phyloP scores from a whole-genome alignment of 2,888 invertebrate genomes.

The Tachina grossa region DNA sequence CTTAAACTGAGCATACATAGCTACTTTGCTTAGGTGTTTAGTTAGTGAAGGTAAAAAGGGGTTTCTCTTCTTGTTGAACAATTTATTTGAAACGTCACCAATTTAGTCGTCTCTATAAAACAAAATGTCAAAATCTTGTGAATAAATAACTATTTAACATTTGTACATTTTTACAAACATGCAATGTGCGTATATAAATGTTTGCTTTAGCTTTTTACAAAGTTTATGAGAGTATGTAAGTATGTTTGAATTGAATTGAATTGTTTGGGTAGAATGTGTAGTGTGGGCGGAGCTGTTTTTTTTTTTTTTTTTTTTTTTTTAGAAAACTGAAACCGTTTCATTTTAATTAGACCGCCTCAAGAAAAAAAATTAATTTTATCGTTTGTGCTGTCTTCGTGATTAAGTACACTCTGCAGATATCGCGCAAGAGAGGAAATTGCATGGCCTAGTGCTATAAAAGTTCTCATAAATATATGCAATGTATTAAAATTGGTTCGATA shows the following conservation, averaged over 20 bases:
- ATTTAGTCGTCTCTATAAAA: constrained; percentile 58
- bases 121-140: constrained; percentile 59
- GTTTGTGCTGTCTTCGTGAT: too few relatives aligned
- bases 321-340: constrained; percentile 40
- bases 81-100: constrained; percentile 57
- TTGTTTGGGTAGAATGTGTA: neutral
- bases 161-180: neutral
- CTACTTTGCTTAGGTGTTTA: neutral
- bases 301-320: constrained; percentile 25
- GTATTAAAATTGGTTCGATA: too few relatives aligned
- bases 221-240: neutral
- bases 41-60: constrained; percentile 16
- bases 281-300: constrained; percentile 57
- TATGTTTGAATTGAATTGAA: neutral
- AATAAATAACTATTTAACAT: constrained; percentile 25
- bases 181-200: neutral
- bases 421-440: too few relatives aligned
- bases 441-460: too few relatives aligned
- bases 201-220: neutral
- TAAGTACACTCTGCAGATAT: too few relatives aligned
- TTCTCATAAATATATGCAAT: too few relatives aligned
- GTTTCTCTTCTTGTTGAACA: constrained; percentile 12
- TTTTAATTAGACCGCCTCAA: neutral
- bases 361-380: neutral
- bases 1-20: neutral